A percentile compares a stretch with the other conserved stretches of the same genome.
phyloP scores from a whole-genome alignment of 2,797 vertebrate genomes.

The Scyliorhinus canicula region DNA sequence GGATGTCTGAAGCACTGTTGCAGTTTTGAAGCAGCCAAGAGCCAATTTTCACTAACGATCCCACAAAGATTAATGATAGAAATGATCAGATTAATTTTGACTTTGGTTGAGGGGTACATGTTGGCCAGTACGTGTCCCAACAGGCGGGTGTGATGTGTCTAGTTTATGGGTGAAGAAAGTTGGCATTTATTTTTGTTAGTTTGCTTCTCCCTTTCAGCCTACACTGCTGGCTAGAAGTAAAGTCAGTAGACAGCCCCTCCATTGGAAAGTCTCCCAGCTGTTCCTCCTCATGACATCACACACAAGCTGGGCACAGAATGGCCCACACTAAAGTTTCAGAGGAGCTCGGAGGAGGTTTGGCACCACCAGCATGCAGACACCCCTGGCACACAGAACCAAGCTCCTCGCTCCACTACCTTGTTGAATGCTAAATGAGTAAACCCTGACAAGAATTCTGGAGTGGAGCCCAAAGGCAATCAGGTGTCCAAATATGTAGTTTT shows the following conservation, averaged over 20 bases:
- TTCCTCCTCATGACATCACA: not conserved
- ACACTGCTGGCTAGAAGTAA: too few relatives aligned
- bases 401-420: too few relatives aligned
- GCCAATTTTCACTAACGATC: not conserved
- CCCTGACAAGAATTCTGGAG: not conserved
- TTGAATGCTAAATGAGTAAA: not conserved
- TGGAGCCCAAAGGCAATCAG: too few relatives aligned
- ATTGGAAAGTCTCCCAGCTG: not conserved
- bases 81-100: not conserved
- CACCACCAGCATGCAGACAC: not conserved
- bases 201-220: not conserved
- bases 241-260: not conserved
- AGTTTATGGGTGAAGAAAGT: not conserved
- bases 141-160: not conserved
- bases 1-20: not conserved
- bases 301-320: not conserved
- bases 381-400: not conserved
- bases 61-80: not conserved
- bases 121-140: not conserved
- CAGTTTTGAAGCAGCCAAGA: not conserved
- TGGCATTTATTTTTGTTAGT: not conserved
- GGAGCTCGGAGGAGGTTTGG: not conserved
- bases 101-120: not conserved
- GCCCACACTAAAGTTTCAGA: not conserved
- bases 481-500: too few relatives aligned